phyloP scores from a whole-genome alignment of 1,140 invertebrate species.

The Chrysopa pallens region DNA sequence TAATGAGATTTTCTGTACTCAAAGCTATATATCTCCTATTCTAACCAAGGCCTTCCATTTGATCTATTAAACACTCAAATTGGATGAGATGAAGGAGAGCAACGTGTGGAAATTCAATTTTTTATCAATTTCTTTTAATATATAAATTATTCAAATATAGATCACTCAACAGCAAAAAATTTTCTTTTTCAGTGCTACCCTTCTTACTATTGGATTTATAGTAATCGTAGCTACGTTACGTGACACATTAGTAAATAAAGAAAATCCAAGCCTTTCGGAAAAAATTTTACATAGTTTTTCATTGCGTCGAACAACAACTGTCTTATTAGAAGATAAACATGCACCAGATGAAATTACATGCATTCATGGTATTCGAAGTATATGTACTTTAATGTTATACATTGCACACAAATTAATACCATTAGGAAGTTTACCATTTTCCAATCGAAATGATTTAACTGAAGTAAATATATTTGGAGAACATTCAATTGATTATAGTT shows the following conservation, averaged over 20 bases:
- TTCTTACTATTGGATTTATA: too few relatives aligned
- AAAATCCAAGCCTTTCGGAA: not conserved
- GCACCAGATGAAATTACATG: slow-evolving; percentile 32
- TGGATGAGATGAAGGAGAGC: too few relatives aligned
- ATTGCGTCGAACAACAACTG: slow-evolving; percentile 22
- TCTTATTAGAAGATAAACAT: slow-evolving; percentile 15
- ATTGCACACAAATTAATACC: slow-evolving; percentile 41
- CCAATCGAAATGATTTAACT: slow-evolving; percentile 37
- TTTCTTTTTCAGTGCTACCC: not conserved
- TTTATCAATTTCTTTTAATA: too few relatives aligned
- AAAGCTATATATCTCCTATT: too few relatives aligned
- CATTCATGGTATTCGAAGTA: slow-evolving; percentile 38
- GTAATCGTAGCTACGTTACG: too few relatives aligned
- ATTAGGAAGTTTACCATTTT: slow-evolving; percentile 34
- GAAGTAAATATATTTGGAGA: slow-evolving; percentile 22
- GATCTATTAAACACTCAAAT: too few relatives aligned
- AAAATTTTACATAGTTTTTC: slow-evolving; percentile 32
- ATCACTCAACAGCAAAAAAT: too few relatives aligned
- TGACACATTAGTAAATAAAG: too few relatives aligned
- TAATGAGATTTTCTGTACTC: too few relatives aligned
- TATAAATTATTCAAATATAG: too few relatives aligned
- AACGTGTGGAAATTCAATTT: too few relatives aligned
- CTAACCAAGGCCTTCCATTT: too few relatives aligned
- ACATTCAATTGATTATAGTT: not conserved
- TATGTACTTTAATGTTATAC: slow-evolving; percentile 36